Evolutionary conservation across 2,113 vertebrate species (phyloP), one percentile per base, ranked within the genome.

Genomic region (Lagopus muta): DNA sequence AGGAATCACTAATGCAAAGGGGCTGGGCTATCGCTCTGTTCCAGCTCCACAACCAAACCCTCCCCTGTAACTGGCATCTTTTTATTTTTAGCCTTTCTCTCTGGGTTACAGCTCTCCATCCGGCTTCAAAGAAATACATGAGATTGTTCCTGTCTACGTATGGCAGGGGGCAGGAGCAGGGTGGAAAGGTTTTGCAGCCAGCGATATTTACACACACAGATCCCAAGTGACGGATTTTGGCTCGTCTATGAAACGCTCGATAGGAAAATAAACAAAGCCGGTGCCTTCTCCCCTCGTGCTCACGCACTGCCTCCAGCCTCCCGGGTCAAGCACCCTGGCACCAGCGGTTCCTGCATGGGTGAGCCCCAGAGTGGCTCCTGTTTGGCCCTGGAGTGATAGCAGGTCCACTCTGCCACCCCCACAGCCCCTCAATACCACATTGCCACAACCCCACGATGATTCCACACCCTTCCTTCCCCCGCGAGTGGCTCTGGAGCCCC

Each of bases 261-360:
- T 86, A 85, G 47, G 72, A 92, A 84, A 95, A 95, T 57, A 96
- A 96, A 90, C 86, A 82, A 96, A 91, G 90, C 34, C 74, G 57
- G 78, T 3, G 11, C 79, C 60, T 93, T 91, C 60, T 77, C 45
- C 85, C 27, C 72, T 86, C 8, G 3, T 38, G 66, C 43, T 57
- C 43, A 4, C 78, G 52, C 71, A 20, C 11, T 32, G 21, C 25
- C 54, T 89, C 11, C 2, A 89, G 61, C 38, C 9, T 6, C 42
- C 47, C 71, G 3, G 48, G 89, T 78, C 89, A 48, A 0, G 54
- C 84, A 82, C 30, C 30, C 81, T 16, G 11, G 36, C 34, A 60
- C 47, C 58, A 18, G 57, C 0, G 2, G 38, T 42, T 82, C 84
- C 71, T 82, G 50, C 69, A 38, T 2, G 4, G 43, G 38, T 3